These are phyloP conservation scores for Catostomus latipinnis DNA, from an alignment of 2,797 vertebrate genomes.

Conservation along the genomic window DNA sequence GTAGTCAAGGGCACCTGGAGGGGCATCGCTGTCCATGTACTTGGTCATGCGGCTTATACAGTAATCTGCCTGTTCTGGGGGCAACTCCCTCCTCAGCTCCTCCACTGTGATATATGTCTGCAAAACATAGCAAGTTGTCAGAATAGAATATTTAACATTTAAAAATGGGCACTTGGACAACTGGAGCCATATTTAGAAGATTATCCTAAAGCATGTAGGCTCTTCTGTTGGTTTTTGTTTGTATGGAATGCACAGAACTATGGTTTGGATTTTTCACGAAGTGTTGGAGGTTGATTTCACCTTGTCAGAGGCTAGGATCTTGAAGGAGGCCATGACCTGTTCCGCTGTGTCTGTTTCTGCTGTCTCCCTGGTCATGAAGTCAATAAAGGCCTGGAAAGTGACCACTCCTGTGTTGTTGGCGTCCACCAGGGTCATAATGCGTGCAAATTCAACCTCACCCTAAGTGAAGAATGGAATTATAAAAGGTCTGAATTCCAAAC, in stretches of 20 bases:
- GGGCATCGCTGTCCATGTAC: conserved; percentile 76
- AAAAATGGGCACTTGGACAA: neutral
- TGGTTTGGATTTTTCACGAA: too few relatives aligned
- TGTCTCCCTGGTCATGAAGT: conserved; percentile 94
- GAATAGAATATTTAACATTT: neutral
- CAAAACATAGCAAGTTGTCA: neutral
- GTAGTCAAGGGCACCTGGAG: conserved; percentile 85
- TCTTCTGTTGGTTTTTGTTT: neutral
- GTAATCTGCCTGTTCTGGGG: conserved; percentile 88
- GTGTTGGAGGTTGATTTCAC: conserved; percentile 61
- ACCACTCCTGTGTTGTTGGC: conserved; percentile 88
- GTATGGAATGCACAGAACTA: too few relatives aligned
- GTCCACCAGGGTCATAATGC: conserved; percentile 91
- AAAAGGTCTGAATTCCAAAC: neutral
- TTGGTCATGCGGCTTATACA: conserved; percentile 89
- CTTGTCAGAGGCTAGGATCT: conserved; percentile 92
- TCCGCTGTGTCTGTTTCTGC: conserved; percentile 90
- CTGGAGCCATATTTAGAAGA: neutral
- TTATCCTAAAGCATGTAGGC: neutral
- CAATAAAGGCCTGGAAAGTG: conserved; percentile 94
- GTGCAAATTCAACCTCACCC: conserved; percentile 92
- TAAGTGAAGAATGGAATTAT: conserved; percentile 55
- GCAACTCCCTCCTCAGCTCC: conserved; percentile 86
- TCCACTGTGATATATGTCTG: conserved; percentile 88
- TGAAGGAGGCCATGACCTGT: conserved; percentile 92